Base-by-base conservation (phyloP, 2,797 vertebrate species). In the Eulemur coronatus region DNA sequence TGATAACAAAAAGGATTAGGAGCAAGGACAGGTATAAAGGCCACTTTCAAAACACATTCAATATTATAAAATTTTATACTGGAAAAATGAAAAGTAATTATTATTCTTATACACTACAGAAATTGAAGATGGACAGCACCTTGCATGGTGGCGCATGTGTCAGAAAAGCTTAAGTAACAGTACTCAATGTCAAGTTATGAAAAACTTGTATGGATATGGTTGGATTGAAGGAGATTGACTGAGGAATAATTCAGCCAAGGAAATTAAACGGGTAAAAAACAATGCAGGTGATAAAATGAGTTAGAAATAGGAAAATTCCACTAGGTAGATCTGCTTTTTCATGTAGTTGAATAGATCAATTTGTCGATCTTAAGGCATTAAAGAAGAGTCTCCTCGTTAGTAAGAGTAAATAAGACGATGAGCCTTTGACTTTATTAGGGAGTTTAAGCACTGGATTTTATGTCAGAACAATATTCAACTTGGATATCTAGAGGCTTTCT, bases 221-320 rank as follows among this genome's bases (percentile, higher is more conserved):
- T 15, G 15, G 5, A 52, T 30, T 28, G 13, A 91, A 5, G 6
- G 41, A 78, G 18, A 73, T 61, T 84, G 88, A 84, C 0, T 84
- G 46, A 8, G 30, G 41, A 89, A 7, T 7, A 88, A 46, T 70
- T 87, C 33, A 85, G 15, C 38, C 30, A 88, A 88, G 30, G 48
- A 69, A 91, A 84, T 84, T 14, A 96, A 95, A 59, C 75, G 50
- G 17, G 69, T 55, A 57, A 91, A 96, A 75, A 50, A n/a, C 0
- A 79, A 75, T 63, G 84, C 10, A 33, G 46, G 14, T 76, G 63
- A 43, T 52, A 72, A 89, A 46, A 73, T 82, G 2, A 63, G 1
- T 28, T 87, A 41, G 5, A 87, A 95, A 70, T 41, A 55, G 28
- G 50, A 82, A 14, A 90, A 69, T 84, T 86, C 14, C 8, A 55